These are phyloP conservation scores for Nanorana parkeri DNA, from an alignment of 2,113 vertebrate species.

Conservation along the genomic window DNA sequence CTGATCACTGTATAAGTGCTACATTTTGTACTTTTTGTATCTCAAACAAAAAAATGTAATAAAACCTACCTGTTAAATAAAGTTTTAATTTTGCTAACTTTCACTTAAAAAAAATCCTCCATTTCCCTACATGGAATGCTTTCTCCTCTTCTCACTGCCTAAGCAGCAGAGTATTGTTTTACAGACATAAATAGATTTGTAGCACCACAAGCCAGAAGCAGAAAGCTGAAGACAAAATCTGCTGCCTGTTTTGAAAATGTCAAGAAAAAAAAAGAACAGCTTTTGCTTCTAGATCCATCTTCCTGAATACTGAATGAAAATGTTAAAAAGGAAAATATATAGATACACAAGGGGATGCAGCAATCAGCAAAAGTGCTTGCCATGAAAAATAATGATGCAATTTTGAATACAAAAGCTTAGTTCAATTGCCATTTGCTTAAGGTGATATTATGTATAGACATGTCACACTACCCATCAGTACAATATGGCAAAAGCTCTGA, in stretches of 20 bases:
- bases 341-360: background rate
- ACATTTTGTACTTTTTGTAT: too few species aligned
- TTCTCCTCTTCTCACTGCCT: background rate
- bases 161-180: background rate
- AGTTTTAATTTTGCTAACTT: too few species aligned
- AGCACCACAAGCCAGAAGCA: background rate
- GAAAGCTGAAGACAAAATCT: background rate
- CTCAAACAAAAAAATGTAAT: too few species aligned
- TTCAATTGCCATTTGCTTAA: slow-evolving; percentile 24
- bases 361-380: slow-evolving; percentile 13
- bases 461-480: background rate
- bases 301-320: background rate
- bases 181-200: background rate
- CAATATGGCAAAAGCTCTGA: too few species aligned
- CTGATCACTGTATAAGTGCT: too few species aligned
- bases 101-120: too few species aligned
- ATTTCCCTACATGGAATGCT: background rate
- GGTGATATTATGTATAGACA: slow-evolving; percentile 14
- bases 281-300: slow-evolving; percentile 5
- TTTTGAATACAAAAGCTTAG: slow-evolving; percentile 29
- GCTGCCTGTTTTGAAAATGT: background rate
- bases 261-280: background rate
- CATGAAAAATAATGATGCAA: slow-evolving; percentile 15
- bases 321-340: slow-evolving; percentile 29
- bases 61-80: too few species aligned